Conservation (phyloP, 2,113 vertebrate genomes). For the pig (Sus scrofa) region T2T-Sscrofa CM000830.6:3707501-3708000, state of each 20-base stretch:
- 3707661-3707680: no score
- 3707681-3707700: fast-evolving
- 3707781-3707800: background rate
- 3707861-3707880: no score
- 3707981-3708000: fast-evolving
- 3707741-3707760: fast-evolving
- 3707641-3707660: fast-evolving
- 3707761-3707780: background rate
- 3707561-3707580: no score
- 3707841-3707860: no score
- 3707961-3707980: no score
- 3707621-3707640: fast-evolving
- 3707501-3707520: background rate
- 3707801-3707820: fast-evolving
- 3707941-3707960: background rate
- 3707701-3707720: fast-evolving
- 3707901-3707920: no score
- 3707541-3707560: background rate
- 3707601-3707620: background rate
- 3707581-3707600: background rate
- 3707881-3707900: fast-evolving
- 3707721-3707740: fast-evolving
- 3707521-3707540: background rate
- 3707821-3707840: fast-evolving
- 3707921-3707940: background rate